These are phyloP conservation scores for Melieria picta DNA, from an alignment of 2,888 invertebrate genomes.

Conservation along the genomic window DNA sequence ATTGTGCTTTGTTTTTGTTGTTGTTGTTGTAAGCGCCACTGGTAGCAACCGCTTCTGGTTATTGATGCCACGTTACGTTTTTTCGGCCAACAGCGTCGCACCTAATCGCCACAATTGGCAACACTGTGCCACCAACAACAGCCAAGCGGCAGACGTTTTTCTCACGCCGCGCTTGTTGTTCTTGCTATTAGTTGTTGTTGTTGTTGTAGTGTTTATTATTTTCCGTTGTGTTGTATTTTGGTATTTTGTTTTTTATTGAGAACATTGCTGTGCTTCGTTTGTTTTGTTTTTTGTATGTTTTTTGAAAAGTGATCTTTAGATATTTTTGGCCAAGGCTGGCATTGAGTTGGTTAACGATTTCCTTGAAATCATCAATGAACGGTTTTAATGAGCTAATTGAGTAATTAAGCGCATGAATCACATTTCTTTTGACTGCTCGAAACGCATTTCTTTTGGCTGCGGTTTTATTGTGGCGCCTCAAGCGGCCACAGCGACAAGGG, in stretches of 20 bases:
- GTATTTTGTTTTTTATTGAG: neutral
- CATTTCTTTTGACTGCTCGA: neutral
- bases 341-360: conserved; percentile 14
- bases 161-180: neutral
- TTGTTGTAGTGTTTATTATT: neutral
- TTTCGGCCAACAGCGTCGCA: too few species aligned
- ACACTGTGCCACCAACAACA: too few species aligned
- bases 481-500: too few species aligned
- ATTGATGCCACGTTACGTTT: too few species aligned
- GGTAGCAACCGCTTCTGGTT: too few species aligned
- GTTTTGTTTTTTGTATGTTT: conserved; percentile 1
- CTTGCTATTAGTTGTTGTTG: neutral
- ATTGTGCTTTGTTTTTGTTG: neutral
- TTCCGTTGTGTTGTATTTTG: neutral
- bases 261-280: neutral
- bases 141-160: too few species aligned
- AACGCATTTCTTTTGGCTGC: too few species aligned
- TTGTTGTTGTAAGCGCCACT: conserved; percentile 3
- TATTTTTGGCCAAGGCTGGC: neutral
- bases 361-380: neutral
- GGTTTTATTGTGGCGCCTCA: too few species aligned
- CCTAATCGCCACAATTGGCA: too few species aligned
- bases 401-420: conserved; percentile 19
- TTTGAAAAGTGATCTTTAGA: neutral
- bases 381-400: conserved; percentile 18